A percentile compares a stretch with the other conserved stretches of the same genome.
phyloP scores from a whole-genome alignment of 2,888 invertebrate genomes.

The Dryobota labecula region DNA sequence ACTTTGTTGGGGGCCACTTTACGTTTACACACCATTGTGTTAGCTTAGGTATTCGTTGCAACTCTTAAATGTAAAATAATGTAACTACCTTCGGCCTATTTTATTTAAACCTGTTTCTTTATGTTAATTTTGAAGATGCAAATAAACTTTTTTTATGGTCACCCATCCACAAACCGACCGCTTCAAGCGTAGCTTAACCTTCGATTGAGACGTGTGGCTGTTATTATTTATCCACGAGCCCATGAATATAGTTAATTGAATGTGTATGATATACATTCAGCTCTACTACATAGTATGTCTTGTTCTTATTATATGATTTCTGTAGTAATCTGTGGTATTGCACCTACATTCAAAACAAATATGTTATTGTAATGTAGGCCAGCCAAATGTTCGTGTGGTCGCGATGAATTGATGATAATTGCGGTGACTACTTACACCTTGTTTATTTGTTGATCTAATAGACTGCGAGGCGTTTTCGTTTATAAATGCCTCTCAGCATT shows the following conservation, averaged over 20 bases:
- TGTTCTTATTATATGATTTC: not conserved
- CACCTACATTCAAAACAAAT: not conserved
- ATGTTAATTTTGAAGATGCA: too few relatives aligned
- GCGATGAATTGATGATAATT: not conserved
- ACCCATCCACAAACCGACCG: not conserved
- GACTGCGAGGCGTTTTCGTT: not conserved
- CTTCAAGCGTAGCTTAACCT: not conserved
- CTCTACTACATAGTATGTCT: not conserved
- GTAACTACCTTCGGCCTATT: too few relatives aligned
- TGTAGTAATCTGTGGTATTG: not conserved
- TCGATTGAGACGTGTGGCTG: not conserved
- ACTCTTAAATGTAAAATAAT: too few relatives aligned
- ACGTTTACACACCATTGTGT: too few relatives aligned
- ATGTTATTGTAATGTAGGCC: not conserved
- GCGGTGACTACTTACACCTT: not conserved
- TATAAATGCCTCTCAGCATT: not conserved
- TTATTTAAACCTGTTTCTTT: too few relatives aligned
- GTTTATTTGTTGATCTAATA: not conserved
- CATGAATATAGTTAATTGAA: not conserved
- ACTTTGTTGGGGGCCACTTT: too few relatives aligned
- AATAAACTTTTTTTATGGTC: too few relatives aligned
- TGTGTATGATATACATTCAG: not conserved
- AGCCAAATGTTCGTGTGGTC: not conserved
- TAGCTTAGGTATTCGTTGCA: too few relatives aligned
- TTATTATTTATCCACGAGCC: not conserved